Base-by-base conservation (phyloP, 2,113 vertebrate genomes). In the Osmerus eperlanus region DNA sequence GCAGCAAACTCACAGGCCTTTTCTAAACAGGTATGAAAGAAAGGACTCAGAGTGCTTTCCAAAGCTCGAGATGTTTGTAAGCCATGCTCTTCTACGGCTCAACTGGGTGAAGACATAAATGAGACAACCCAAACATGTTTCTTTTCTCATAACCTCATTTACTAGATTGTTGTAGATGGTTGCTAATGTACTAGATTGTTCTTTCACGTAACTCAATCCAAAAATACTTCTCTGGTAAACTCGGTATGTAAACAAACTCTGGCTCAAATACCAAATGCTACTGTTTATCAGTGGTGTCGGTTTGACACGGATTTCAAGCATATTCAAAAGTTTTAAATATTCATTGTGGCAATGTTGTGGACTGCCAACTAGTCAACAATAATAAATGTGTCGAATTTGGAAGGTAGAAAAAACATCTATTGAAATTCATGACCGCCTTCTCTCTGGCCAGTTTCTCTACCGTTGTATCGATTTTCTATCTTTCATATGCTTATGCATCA, bases 401-500 rank as follows among this genome's bases (percentile, higher is more conserved):
- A 47, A 47, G 41, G 41, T 47, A 47, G 9, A 12, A 47, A 47
- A 12, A 36, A 8, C 59, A 63, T 70, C 64, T 16, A 81, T 82
- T 87, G 71, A 85, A 84, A 84, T 79, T 85, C 76, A 73, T 51
- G 73, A 25, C 77, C 71, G 19, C 62, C 74, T 68, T 65, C 75
- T 76, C 74, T 68, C 65, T 59, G 53, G 67, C 70, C 74, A 25
- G 21, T 81, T 80, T 71, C 16, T 29, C 61, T 82, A 70, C 71
- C 71, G 65, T 78, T 56, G 62, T 85, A 90, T 87, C 85, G 89
- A 89, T 88, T 90, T 84, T 68, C 51, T 74, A 70, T 80, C 80
- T 86, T 88, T 87, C 71, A 83, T 82, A 82, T 86, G 82, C 81
- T 83, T 85, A 83, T 85, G 75, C 81, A 82, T 85, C 69, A 80